Base-by-base conservation (phyloP, 2,888 invertebrate species). In the Cryptocephalus primarius region DNA sequence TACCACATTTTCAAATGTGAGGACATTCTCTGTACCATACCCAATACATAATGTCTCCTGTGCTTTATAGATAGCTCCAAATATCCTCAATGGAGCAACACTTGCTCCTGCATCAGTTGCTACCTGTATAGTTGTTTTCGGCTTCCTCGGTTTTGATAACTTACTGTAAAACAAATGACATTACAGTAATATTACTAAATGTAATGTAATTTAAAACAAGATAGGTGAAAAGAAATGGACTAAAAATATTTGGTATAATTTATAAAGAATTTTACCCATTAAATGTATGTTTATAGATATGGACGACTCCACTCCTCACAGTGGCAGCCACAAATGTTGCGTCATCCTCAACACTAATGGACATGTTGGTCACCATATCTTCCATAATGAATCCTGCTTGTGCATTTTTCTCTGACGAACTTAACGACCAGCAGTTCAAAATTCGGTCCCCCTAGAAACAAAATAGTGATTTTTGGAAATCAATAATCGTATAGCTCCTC, bases 241-340 rank as follows among this genome's bases (percentile, higher is more conserved):
- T 6, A 11, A 12, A 36, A 11, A 11, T 36, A 2, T 36, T 36
- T 11, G 6, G 12, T 6, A 11, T 36, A 2, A 36, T 2, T 36
- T 6, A 36, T 43, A 33, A 33, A 36, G 22, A 33, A 38, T 43
- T 74, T 72, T 66, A 83, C 77, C 86, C 88, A 70, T 88, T 89
- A 34, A 87, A 71, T 53, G 79, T 78, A 59, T 86, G 83, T 43
- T 82, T 77, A 66, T 88, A 93, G 46, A 88, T 72, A 67, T 90
- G 85, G 36, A 87, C 78, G 8, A 83, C 80, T 1, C 93, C 93
- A 60, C 82, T 85, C 55, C 83, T 76, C 0, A 88, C 88, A 0
- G 80, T 76, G 65, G 71, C 66, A 54, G 77, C 66, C 66, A 71
- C 61, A 55, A 71, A 72, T 0, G 73, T 73, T 1, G 83, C 80